Base-by-base conservation (phyloP, 2,888 invertebrate genomes). In the Cistogaster globosa region DNA sequence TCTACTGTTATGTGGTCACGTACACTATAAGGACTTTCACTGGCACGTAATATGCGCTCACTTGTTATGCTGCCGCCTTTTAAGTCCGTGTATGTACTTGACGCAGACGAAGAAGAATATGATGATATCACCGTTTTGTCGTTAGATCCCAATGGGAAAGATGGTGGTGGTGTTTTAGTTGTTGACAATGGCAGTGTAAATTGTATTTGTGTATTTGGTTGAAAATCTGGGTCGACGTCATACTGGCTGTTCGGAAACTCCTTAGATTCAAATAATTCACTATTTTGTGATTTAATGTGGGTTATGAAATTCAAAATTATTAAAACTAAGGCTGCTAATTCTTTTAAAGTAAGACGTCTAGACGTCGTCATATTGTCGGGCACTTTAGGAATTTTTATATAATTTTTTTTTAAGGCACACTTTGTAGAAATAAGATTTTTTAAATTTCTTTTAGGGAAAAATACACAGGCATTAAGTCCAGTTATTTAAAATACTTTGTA, bases 1-100 rank as follows among this genome's bases (percentile, higher is more conserved):
- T 96, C 96, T 71, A 98, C 94, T 88, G 96, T 94, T 80, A 98
- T 93, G 93, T 98, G 97, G 90, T 96, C 96, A 86, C 96, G 94
- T 32, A 97, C 93, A 89, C 96, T 93, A 90, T 96, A 97, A 32
- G 97, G 97, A 90, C 96, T 96, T 88, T 94, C 94, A 58, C 90
- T 91, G 88, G 88, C 87, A 36, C 91, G 89, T 62, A 93, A 79
- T 51, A 88, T 90, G 69, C 91, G 91, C 87, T 93, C 92, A 78
- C 90, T 92, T 72, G 90, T 89, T 78, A 93, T 91, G 83, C 90
- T 90, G 76, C 91, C 92, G 84, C 92, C 92, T 81, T 88, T 88
- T 16, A 93, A 87, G 76, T 92, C 92, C 2, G 92, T 92, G 83
- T 88, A 91, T 67, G 88, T 81, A 77, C 88, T 89, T 86, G 90